phyloP scores from a whole-genome alignment of 2,797 vertebrate genomes.

The Morus bassanus region DNA sequence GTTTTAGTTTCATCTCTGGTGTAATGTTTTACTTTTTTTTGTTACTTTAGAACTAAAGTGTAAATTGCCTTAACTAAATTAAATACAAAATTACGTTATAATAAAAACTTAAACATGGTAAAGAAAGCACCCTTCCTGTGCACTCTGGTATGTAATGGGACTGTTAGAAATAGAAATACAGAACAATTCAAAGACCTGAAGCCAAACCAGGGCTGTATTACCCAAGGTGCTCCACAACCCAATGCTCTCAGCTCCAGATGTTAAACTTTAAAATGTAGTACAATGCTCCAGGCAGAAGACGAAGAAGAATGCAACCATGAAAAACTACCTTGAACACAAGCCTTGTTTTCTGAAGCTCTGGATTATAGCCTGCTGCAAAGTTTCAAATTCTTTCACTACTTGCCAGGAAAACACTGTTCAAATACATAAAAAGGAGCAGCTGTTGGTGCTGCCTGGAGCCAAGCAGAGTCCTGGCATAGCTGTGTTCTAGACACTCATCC shows the following conservation, averaged over 20 bases:
- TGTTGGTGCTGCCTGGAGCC: slow-evolving; percentile 15
- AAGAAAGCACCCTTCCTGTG: neutral
- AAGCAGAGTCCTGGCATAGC: slow-evolving; percentile 24
- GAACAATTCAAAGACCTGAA: neutral
- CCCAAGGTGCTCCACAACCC: neutral
- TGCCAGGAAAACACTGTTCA: slow-evolving; percentile 43
- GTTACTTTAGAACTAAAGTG: slow-evolving; percentile 67
- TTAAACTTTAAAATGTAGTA: neutral
- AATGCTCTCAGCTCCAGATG: neutral
- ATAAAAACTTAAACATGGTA: slow-evolving; percentile 25
- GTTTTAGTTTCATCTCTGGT: slow-evolving; percentile 56
- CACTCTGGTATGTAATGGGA: neutral
- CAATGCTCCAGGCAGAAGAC: neutral
- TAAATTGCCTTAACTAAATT: slow-evolving; percentile 77
- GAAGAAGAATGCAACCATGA: neutral
- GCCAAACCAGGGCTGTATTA: neutral
- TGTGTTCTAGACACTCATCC: slow-evolving; percentile 14
- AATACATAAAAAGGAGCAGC: slow-evolving; percentile 36
- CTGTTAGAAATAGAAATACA: neutral
- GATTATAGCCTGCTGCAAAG: neutral
- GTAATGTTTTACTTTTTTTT: slow-evolving; percentile 52
- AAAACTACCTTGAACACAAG: neutral
- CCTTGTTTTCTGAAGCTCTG: neutral
- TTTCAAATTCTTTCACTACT: neutral
- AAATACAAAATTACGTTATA: slow-evolving; percentile 57